Conservation (phyloP, 2,888 invertebrate genomes). For the Onthophagus sagittarius region DNA sequence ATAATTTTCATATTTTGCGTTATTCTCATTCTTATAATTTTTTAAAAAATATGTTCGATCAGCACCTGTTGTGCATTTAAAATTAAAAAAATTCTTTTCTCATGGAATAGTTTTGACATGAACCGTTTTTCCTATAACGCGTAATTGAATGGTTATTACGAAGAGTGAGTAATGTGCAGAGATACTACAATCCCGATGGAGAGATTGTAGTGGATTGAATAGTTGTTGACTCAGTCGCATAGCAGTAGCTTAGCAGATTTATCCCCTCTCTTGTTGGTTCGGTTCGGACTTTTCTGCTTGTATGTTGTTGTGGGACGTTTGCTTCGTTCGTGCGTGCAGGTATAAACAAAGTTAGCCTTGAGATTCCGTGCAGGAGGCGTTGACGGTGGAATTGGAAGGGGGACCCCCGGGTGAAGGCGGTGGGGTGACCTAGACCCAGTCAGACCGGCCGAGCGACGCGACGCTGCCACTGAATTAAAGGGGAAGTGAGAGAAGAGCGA, state of each 20-base stretch:
- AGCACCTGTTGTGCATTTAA: no score
- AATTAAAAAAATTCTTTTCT: no score
- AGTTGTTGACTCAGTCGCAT: not conserved
- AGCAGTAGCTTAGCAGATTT: not conserved
- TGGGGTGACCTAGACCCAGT: slow-evolving; percentile 47
- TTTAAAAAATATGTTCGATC: no score
- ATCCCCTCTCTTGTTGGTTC: not conserved
- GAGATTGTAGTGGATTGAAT: no score
- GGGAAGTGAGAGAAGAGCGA: slow-evolving; percentile 34
- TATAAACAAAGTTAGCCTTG: slow-evolving; percentile 48
- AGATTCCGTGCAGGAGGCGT: slow-evolving; percentile 41
- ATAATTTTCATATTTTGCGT: no score
- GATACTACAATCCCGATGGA: no score
- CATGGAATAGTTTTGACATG: no score
- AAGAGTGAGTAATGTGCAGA: no score
- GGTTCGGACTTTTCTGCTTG: not conserved
- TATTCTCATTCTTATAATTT: no score
- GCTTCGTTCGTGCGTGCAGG: slow-evolving; percentile 27
- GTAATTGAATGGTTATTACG: no score
- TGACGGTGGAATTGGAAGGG: slow-evolving; percentile 26
- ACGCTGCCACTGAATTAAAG: slow-evolving; percentile 38
- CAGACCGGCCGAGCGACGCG: slow-evolving; percentile 38
- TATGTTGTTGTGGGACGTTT: not conserved
- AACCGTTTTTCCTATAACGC: no score
- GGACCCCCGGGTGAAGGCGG: slow-evolving; percentile 21